phyloP scores from a whole-genome alignment of 2,797 vertebrate genomes.

The Cuniculus paca region DNA sequence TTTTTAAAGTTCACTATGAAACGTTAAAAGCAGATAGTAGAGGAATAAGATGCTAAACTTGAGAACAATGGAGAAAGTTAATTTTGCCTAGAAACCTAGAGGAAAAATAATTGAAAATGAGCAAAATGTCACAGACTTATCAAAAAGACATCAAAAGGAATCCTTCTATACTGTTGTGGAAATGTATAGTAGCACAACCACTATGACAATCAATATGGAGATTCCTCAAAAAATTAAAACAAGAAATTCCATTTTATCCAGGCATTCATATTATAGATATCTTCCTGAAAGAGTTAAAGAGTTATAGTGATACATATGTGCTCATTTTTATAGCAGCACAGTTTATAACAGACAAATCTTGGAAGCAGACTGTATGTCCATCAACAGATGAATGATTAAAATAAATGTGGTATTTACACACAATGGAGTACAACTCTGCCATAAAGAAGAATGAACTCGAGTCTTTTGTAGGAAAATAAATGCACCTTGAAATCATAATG shows the following conservation, averaged over 20 bases:
- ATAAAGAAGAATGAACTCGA: background rate
- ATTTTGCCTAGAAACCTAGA: background rate
- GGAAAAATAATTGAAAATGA: background rate
- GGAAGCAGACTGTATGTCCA: background rate
- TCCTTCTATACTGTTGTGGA: background rate
- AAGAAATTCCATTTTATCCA: background rate
- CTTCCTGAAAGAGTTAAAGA: background rate
- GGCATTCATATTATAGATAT: background rate
- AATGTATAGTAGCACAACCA: background rate
- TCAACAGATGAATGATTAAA: background rate
- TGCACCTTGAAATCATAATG: background rate
- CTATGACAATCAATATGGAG: background rate
- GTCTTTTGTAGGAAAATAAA: background rate
- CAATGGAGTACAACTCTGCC: background rate
- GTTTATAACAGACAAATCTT: background rate
- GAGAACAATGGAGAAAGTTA: background rate
- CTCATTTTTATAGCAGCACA: background rate
- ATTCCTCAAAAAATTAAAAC: background rate
- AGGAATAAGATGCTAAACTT: background rate
- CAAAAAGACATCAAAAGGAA: background rate
- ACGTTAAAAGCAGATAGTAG: background rate
- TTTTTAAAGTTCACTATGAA: background rate
- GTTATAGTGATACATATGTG: background rate
- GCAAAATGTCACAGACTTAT: background rate
- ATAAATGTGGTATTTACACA: background rate